Conservation (phyloP, 2,888 invertebrate genomes). For the Endomychus coccineus region DNA sequence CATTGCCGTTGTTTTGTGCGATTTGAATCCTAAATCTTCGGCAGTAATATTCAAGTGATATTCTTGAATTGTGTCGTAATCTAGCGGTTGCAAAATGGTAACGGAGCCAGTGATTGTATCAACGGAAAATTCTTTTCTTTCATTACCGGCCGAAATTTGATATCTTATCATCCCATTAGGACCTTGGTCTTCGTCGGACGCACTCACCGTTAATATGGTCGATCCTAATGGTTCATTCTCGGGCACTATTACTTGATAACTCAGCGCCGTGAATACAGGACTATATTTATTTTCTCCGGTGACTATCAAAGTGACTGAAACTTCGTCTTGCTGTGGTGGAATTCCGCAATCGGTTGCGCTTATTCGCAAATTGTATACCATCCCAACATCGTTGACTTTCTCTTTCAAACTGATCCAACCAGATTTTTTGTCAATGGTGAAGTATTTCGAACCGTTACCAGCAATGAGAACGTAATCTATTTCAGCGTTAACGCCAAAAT, state of each 20-base stretch:
- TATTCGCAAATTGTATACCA: slow-evolving; percentile 60
- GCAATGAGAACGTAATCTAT: slow-evolving; percentile 67
- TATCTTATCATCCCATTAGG: slow-evolving; percentile 87
- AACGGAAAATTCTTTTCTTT: slow-evolving; percentile 71
- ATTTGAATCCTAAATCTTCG: slow-evolving; percentile 75
- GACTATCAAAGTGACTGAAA: slow-evolving; percentile 64
- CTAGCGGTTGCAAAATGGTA: slow-evolving; percentile 69
- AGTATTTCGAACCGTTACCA: slow-evolving; percentile 71
- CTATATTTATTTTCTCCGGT: slow-evolving; percentile 76
- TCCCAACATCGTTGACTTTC: slow-evolving; percentile 50
- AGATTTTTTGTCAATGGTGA: slow-evolving; percentile 63
- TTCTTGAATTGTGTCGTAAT: slow-evolving; percentile 79
- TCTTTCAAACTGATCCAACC: slow-evolving; percentile 76
- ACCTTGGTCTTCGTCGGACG: slow-evolving; percentile 78
- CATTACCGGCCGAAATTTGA: slow-evolving; percentile 76
- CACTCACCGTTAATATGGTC: slow-evolving; percentile 75
- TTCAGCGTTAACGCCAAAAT: slow-evolving; percentile 85
- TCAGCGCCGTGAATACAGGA: slow-evolving; percentile 75
- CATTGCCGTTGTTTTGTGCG: slow-evolving; percentile 68
- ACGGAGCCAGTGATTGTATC: slow-evolving; percentile 71
- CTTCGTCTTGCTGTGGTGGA: slow-evolving; percentile 75
- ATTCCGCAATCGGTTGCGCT: slow-evolving; percentile 81
- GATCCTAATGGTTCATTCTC: slow-evolving; percentile 86
- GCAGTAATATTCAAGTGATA: slow-evolving; percentile 85
- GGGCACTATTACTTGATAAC: slow-evolving; percentile 84